phyloP scores from a whole-genome alignment of 2,888 invertebrate species.

The Muschampia plurimacula region DNA sequence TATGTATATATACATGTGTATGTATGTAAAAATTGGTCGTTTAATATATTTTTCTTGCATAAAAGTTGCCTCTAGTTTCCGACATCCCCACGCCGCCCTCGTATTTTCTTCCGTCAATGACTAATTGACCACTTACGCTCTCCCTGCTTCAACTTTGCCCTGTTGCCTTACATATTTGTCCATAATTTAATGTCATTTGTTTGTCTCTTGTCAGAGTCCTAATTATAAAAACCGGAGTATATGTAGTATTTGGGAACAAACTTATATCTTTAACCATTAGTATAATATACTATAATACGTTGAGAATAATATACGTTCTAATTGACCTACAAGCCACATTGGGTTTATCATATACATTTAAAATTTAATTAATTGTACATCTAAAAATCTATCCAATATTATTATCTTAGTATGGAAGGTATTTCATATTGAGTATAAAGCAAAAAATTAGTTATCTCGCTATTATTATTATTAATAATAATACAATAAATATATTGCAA shows the following conservation, averaged over 20 bases:
- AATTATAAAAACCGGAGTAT: too few relatives aligned
- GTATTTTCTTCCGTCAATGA: too few relatives aligned
- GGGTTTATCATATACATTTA: constrained; percentile 50
- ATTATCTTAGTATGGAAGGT: constrained; percentile 75
- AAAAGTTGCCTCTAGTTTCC: too few relatives aligned
- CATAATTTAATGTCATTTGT: too few relatives aligned
- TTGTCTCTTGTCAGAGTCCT: too few relatives aligned
- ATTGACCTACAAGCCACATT: constrained; percentile 81
- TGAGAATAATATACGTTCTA: constrained; percentile 53
- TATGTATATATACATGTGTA: too few relatives aligned
- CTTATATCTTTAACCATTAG: constrained; percentile 19
- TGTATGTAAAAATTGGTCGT: too few relatives aligned
- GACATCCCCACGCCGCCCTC: too few relatives aligned
- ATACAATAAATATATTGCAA: constrained; percentile 61
- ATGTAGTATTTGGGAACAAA: constrained; percentile 15
- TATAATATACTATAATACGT: constrained; percentile 33
- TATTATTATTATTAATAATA: constrained; percentile 26
- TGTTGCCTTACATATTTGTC: too few relatives aligned
- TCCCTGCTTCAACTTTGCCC: too few relatives aligned
- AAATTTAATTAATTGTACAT: constrained; percentile 35
- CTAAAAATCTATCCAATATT: constrained; percentile 51
- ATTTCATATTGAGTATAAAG: constrained; percentile 46
- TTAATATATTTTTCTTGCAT: too few relatives aligned
- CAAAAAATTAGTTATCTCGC: constrained; percentile 38
- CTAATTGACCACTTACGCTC: too few relatives aligned